Evolutionary conservation across 2,888 invertebrate genomes (phyloP).

Genomic region (Cenopis cana): DNA sequence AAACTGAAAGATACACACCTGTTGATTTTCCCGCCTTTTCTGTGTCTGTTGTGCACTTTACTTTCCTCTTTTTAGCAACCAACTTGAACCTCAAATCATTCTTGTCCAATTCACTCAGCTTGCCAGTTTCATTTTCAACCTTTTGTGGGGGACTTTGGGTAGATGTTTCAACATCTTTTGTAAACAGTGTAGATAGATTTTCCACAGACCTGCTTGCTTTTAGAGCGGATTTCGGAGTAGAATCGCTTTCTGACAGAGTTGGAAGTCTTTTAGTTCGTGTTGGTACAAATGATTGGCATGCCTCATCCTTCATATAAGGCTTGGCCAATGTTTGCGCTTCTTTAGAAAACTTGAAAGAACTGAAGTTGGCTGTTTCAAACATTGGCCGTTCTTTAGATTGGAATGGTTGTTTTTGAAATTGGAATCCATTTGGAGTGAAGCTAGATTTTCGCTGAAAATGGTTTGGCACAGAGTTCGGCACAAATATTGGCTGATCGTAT

Average conservation of each 20-base stretch:
- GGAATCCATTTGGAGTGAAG: neutral
- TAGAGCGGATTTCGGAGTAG: constrained; percentile 9
- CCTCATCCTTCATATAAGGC: constrained; percentile 44
- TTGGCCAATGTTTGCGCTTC: constrained; percentile 19
- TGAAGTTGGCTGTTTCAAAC: constrained; percentile 6
- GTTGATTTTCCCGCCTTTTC: neutral
- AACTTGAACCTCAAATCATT: constrained; percentile 61
- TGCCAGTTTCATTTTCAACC: constrained; percentile 3
- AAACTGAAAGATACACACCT: constrained; percentile 42
- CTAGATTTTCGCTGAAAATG: constrained; percentile 48
- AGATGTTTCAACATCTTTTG: neutral
- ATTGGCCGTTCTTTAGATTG: constrained; percentile 4
- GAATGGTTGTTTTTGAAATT: neutral
- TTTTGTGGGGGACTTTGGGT: neutral
- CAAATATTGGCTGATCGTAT: constrained; percentile 31
- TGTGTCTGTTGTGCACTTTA: neutral
- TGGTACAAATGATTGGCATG: constrained; percentile 22
- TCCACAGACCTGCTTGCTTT: constrained; percentile 19
- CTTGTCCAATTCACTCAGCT: constrained; percentile 45
- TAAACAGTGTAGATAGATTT: neutral
- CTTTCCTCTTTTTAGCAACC: constrained; percentile 55
- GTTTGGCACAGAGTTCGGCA: constrained; percentile 46
- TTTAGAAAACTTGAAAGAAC: neutral
- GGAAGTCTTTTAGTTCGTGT: constrained; percentile 25
- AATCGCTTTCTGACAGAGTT: constrained; percentile 38